These are phyloP conservation scores for Phyllopteryx taeniolatus DNA, from an alignment of 2,113 vertebrate species.

Conservation along the genomic window DNA sequence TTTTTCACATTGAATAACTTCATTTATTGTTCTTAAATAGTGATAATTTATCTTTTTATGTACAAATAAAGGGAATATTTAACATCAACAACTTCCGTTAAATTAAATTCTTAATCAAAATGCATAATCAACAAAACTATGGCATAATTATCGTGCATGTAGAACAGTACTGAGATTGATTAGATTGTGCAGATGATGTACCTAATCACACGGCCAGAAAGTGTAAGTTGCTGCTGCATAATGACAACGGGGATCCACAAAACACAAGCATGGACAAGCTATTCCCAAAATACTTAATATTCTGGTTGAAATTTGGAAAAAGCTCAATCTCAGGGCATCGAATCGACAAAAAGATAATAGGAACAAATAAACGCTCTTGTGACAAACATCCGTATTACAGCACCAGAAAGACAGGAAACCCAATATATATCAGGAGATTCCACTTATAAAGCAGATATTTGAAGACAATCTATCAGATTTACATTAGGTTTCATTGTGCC, in stretches of 20 bases:
- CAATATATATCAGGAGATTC: slow-evolving; percentile 23
- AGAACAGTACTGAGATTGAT: no score
- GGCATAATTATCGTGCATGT: no score
- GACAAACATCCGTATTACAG: slow-evolving; percentile 3
- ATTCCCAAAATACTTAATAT: slow-evolving; percentile 9
- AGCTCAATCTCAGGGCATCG: background rate
- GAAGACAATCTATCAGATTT: slow-evolving; percentile 73
- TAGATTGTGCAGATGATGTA: no score
- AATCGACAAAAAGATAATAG: background rate
- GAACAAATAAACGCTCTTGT: background rate
- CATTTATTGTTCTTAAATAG: no score
- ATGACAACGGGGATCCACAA: background rate
- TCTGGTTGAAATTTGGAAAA: slow-evolving; percentile 35
- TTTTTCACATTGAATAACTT: no score
- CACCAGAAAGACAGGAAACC: slow-evolving; percentile 12
- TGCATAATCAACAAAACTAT: no score
- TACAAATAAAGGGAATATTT: no score
- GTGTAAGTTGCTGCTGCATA: no score
- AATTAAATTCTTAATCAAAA: no score
- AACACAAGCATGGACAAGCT: background rate
- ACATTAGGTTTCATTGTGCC: slow-evolving; percentile 43
- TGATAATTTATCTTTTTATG: no score
- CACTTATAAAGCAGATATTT: slow-evolving; percentile 77
- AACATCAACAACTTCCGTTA: no score
- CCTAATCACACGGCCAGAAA: no score